Conservation (phyloP, 2,888 invertebrate genomes). For the Pteria penguin region DNA sequence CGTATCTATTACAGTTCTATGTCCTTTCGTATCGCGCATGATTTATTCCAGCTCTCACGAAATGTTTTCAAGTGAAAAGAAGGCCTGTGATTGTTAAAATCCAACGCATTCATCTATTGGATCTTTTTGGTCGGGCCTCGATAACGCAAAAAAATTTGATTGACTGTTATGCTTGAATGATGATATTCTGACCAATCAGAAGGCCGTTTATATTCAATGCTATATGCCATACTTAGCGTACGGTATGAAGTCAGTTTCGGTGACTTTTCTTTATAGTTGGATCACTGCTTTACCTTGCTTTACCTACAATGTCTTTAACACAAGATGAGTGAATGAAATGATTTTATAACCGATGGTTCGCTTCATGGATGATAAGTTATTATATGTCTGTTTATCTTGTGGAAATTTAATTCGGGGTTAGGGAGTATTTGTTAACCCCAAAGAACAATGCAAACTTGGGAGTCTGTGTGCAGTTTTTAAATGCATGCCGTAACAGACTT, state of each 20-base stretch:
- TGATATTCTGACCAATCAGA: constrained; percentile 23
- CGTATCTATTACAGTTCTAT: not conserved
- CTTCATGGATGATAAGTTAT: not conserved
- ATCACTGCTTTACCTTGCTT: no score
- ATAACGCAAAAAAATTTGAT: constrained; percentile 26
- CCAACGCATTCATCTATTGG: constrained; percentile 7
- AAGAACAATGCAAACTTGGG: not conserved
- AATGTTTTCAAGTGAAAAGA: constrained; percentile 19
- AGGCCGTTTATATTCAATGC: not conserved
- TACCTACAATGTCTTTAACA: constrained; percentile 13
- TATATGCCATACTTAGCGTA: constrained; percentile 8
- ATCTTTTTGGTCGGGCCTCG: constrained; percentile 22
- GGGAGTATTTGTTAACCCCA: not conserved
- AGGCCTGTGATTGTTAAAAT: not conserved
- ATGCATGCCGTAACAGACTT: not conserved
- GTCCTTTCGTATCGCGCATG: not conserved
- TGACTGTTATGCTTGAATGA: constrained; percentile 37
- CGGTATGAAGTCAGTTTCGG: constrained; percentile 16
- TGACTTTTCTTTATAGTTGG: constrained; percentile 19
- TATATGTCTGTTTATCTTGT: not conserved
- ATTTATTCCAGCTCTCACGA: constrained; percentile 25
- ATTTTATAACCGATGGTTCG: not conserved
- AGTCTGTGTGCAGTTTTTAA: not conserved
- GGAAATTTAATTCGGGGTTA: not conserved
- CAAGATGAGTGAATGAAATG: constrained; percentile 12